Conservation (phyloP, 2,113 vertebrate species). For the Sakesphorus luctuosus region DNA sequence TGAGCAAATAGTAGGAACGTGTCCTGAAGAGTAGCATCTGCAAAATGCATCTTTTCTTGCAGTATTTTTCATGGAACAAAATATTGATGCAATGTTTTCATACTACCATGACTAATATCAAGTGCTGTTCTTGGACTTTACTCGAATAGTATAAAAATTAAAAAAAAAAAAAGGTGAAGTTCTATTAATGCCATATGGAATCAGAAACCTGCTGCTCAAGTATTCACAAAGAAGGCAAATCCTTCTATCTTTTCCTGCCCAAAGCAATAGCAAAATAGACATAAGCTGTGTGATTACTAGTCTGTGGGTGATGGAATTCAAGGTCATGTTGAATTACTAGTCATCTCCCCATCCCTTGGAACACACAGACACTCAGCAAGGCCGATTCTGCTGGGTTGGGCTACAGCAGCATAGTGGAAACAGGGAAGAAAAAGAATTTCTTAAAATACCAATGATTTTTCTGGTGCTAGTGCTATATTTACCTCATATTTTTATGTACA, state of each 20-base stretch:
- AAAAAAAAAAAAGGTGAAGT: neutral
- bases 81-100: neutral
- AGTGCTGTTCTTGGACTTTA: neutral
- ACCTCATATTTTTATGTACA: neutral
- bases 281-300: neutral
- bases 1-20: neutral
- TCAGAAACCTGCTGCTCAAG: conserved; percentile 18
- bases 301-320: neutral
- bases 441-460: neutral
- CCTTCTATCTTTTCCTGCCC: neutral
- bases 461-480: neutral
- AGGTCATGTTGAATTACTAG: neutral
- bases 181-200: conserved; percentile 21
- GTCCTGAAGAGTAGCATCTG: neutral
- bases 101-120: neutral
- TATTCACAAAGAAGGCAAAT: neutral
- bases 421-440: neutral
- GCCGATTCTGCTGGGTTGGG: neutral
- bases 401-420: neutral
- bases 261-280: neutral
- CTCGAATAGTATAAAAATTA: neutral
- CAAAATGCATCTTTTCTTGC: neutral
- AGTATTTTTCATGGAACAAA: neutral
- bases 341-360: neutral
- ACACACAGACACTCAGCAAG: neutral